Evolutionary conservation across 2,113 vertebrate species (phyloP), one percentile per base, ranked within the genome.

Genomic region (Alethe diademata): DNA sequence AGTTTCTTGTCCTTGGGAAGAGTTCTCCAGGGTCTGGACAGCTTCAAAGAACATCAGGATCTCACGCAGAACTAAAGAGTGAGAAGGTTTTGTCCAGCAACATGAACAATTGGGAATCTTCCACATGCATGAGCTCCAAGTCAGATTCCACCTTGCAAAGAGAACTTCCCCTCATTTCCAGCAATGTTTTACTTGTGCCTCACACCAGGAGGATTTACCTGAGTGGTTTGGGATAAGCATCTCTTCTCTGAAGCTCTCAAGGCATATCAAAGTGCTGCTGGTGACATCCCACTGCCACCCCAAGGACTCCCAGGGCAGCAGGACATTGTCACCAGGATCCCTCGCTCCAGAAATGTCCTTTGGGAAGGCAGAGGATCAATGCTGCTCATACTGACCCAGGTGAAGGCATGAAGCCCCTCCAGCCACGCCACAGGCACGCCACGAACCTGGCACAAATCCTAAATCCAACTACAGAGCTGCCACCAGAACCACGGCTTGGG

Each of bases 211-310:
- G 70, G 88, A 93, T 95, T 91, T 92, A 89, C 93, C 95, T 89
- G 89, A 76, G 38, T 9, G 16, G 60, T 80, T 60, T 84, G 58
- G 69, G 80, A 66, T 15, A 87, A 96, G 56, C 78, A 90, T 82
- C 70, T 95, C 88, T 92, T 89, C 90, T 80, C 65, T 64, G 88
- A 80, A 93, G 94, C 65, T 95, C 92, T 78, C 80, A 84, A 69
- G 25, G 58, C 58, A 67, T 50, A 81, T 85, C 48, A 88, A 84
- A 95, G 85, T 80, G 79, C 62, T 91, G 92, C 65, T 69, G 92
- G 66, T 88, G 89, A 91, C 90, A 74, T 47, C 74, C 61, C 70
- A 76, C 48, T 56, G 73, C 88, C 87, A 84, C 69, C 89, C 91
- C 80, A 8, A 11, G 60, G 61, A 28, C 61, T 78, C 15, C n/a